Base-by-base conservation (phyloP, 2,797 vertebrate genomes). In the Brachymystax lenok region DNA sequence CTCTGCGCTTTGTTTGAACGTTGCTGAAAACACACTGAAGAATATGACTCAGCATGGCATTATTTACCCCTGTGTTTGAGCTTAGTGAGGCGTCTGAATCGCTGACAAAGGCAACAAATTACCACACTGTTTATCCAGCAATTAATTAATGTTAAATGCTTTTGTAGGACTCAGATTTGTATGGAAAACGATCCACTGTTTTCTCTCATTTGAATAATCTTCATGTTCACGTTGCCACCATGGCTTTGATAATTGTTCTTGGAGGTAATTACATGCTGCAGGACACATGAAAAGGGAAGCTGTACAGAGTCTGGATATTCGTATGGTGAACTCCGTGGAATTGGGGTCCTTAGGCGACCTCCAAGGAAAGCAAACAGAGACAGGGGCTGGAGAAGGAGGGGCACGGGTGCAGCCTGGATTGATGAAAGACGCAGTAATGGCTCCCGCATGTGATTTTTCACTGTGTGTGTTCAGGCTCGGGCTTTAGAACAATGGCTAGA, bases 401-500 rank as follows among this genome's bases (percentile, higher is more conserved):
- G 86, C 7, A 13, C 19, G 7, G 21, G 8, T n/a, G 19, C 24
- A 19, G 21, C 82, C 82, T 83, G 84, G 74, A 76, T 73, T 76
- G 85, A 89, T 90, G 84, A 90, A 79, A 77, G 81, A 85, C 77
- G 66, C 76, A 84, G 86, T 90, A 89, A 88, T 90, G 82, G 82
- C 78, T 82, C 59, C 77, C 82, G 81, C 81, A 80, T 89, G 86
- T 6, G 13, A 56, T 33, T 17, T 81, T 35, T 28, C 46, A 13
- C 35, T 67, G 21, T 28, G 61, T 74, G 56, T 71, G 27, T 28
- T 14, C 52, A 24, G 4, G 19, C 24, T 24, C 24, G 24, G 24
- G 24, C 52, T 73, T 30, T 14, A 28, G 78, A 81, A 84, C 70
- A 67, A 67, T 67, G 64, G 5, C 28, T 13, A 7, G 27, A 28